A percentile compares a stretch with the other conserved stretches of the same genome.
These are phyloP conservation scores for Dendrolimus houi DNA, from an alignment of 2,888 invertebrate genomes.

Conservation along the genomic window DNA sequence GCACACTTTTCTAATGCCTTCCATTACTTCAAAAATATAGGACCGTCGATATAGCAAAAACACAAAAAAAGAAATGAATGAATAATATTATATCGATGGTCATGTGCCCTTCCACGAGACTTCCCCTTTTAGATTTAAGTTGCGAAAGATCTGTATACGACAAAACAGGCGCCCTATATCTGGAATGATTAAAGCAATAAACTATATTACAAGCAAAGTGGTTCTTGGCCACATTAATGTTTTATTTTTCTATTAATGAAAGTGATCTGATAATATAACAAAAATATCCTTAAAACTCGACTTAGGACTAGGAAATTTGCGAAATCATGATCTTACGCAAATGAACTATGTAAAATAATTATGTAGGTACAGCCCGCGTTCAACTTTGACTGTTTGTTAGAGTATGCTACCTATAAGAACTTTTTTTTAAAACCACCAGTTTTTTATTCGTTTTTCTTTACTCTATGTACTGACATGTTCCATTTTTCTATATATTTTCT, in stretches of 20 bases:
- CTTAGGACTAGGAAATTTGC: too few relatives aligned
- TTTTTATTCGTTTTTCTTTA: too few relatives aligned
- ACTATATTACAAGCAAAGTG: slow-evolving; percentile 56
- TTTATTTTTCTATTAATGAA: slow-evolving; percentile 20
- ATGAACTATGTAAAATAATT: too few relatives aligned
- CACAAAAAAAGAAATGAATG: slow-evolving; percentile 34
- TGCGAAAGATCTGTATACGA: slow-evolving; percentile 41
- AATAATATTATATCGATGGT: slow-evolving; percentile 47
- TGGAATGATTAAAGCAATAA: slow-evolving; percentile 64
- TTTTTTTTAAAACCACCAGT: too few relatives aligned
- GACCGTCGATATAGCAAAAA: slow-evolving; percentile 51
- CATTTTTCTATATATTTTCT: too few relatives aligned
- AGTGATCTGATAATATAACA: neutral
- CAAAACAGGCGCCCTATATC: slow-evolving; percentile 53
- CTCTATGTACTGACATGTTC: too few relatives aligned
- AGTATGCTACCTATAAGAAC: too few relatives aligned
- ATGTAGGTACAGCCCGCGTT: too few relatives aligned
- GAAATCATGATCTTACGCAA: too few relatives aligned
- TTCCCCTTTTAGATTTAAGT: slow-evolving; percentile 62
- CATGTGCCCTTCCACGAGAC: slow-evolving; percentile 56
- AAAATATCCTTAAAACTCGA: neutral
- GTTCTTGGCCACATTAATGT: slow-evolving; percentile 43
- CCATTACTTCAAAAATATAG: slow-evolving; percentile 38
- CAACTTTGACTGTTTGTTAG: too few relatives aligned
- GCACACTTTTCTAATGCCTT: slow-evolving; percentile 69